These are phyloP conservation scores for Sula dactylatra DNA, from an alignment of 2,113 vertebrate species.

Conservation along the genomic window DNA sequence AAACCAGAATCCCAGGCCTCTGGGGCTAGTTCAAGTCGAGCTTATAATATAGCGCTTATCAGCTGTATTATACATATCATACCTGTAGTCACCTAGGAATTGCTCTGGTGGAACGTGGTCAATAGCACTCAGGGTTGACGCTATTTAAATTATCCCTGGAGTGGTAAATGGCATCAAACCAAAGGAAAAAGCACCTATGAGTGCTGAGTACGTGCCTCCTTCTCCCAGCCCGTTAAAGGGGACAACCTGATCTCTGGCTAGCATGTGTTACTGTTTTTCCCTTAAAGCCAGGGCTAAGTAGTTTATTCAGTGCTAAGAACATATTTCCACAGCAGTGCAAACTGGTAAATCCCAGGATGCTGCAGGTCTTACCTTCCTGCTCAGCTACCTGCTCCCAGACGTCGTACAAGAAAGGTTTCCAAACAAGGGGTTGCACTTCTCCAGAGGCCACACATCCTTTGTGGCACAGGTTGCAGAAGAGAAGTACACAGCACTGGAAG, in stretches of 20 bases:
- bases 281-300: neutral
- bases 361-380: neutral
- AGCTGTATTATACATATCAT: neutral
- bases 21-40: neutral
- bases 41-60: neutral
- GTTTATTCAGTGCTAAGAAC: neutral
- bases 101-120: neutral
- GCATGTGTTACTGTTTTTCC: neutral
- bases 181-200: neutral
- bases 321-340: neutral
- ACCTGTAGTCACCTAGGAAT: neutral
- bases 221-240: neutral
- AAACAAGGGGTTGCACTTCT: neutral
- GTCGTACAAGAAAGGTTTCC: neutral
- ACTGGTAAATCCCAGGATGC: neutral
- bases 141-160: neutral
- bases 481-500: neutral
- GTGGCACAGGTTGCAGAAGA: neutral
- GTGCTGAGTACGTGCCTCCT: neutral
- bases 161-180: neutral
- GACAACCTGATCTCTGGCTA: neutral
- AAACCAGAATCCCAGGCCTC: neutral
- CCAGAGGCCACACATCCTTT: fast-evolving
- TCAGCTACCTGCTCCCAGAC: neutral
- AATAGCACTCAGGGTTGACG: neutral